Conservation (phyloP, 2,888 invertebrate genomes). For the Tanypteryx hageni region DNA sequence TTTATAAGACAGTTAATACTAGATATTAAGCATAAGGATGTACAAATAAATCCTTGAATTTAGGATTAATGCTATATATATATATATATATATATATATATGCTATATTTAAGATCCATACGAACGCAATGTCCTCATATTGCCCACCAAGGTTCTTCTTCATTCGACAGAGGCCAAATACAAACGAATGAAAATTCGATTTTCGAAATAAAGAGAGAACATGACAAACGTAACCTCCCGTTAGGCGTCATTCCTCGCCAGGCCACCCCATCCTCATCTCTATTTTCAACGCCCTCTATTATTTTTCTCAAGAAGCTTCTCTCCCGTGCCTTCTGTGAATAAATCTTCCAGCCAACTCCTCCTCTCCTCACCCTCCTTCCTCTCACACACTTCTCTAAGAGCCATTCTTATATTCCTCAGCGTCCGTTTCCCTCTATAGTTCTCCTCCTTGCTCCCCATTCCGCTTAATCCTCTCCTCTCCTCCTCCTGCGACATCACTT, state of each 20-base stretch:
- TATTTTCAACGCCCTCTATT: slow-evolving; percentile 1
- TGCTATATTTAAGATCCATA: too few species aligned
- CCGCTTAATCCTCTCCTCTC: neutral
- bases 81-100: too few species aligned
- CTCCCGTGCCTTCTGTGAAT: slow-evolving; percentile 21
- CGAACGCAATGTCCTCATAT: too few species aligned
- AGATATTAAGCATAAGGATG: too few species aligned
- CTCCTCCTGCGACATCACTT: neutral
- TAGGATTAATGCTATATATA: too few species aligned
- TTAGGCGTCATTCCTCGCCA: neutral
- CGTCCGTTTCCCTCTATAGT: slow-evolving; percentile 31
- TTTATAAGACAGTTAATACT: too few species aligned
- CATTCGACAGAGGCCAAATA: neutral
- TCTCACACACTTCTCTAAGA: neutral
- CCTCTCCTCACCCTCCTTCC: neutral
- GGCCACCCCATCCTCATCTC: neutral
- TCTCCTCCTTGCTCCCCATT: neutral
- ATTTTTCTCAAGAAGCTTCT: neutral
- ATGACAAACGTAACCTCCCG: neutral
- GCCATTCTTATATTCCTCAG: slow-evolving; percentile 16
- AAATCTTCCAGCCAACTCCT: slow-evolving; percentile 30
- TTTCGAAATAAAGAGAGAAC: neutral
- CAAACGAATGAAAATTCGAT: neutral
- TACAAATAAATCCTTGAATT: too few species aligned
- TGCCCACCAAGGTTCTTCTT: too few species aligned